Evolutionary conservation across 2,888 invertebrate genomes (phyloP).

Genomic region (Vesta saturnalis): DNA sequence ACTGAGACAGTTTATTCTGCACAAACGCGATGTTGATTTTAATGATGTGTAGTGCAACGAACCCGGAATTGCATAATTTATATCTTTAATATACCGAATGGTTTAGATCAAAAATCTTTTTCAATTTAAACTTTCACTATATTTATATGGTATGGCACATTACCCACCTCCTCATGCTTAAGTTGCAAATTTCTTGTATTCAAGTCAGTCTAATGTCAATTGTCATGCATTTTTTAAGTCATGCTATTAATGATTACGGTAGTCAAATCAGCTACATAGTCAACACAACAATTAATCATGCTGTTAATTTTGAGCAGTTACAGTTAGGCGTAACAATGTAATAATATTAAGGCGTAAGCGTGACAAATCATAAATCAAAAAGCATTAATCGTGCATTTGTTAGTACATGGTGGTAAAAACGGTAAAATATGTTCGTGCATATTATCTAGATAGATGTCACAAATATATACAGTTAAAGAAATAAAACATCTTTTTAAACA

Average conservation of each 20-base stretch:
- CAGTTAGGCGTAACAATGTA: background rate
- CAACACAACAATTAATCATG: conserved; percentile 20
- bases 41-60: conserved; percentile 8
- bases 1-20: too few relatives aligned
- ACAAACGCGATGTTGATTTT: conserved; percentile 6
- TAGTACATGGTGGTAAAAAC: conserved; percentile 23
- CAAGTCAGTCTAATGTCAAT: background rate
- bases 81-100: background rate
- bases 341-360: background rate
- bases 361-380: conserved; percentile 7
- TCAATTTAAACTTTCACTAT: background rate
- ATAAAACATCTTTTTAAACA: conserved; percentile 35
- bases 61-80: conserved; percentile 12
- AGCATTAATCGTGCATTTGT: conserved; percentile 22
- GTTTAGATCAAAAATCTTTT: background rate
- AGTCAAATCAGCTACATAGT: conserved; percentile 19
- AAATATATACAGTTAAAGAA: conserved; percentile 42
- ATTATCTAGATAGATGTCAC: conserved; percentile 61
- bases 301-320: conserved; percentile 4
- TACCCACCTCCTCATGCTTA: background rate
- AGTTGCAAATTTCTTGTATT: background rate
- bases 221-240: background rate
- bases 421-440: conserved; percentile 44
- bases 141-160: background rate
- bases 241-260: conserved; percentile 15